A percentile compares a stretch with the other conserved stretches of the same genome.
phyloP scores from a whole-genome alignment of 2,888 invertebrate genomes.

The Hydroisotoma schaefferi region DNA sequence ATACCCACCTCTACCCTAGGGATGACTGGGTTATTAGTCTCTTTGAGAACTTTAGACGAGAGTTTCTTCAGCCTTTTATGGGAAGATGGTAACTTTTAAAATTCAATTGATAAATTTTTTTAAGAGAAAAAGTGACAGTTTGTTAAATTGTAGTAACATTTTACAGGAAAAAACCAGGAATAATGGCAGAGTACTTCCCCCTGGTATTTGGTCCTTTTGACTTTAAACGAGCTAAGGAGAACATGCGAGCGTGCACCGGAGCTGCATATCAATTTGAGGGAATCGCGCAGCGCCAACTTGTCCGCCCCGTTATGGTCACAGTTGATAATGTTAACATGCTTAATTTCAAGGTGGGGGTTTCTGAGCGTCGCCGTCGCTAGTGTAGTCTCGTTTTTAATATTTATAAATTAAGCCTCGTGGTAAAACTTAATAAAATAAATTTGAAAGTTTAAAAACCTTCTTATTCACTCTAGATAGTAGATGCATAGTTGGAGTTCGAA shows the following conservation, averaged over 20 bases:
- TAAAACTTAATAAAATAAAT: too few species aligned
- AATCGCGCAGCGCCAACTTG: conserved; percentile 17
- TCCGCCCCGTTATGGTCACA: conserved; percentile 20
- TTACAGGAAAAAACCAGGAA: conserved; percentile 18
- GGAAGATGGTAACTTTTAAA: conserved; percentile 17
- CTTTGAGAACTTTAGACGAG: conserved; percentile 21
- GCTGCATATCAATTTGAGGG: conserved; percentile 24
- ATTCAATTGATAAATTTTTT: background rate
- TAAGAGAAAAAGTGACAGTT: background rate
- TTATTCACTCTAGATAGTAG: too few species aligned
- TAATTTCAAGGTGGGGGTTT: conserved; percentile 16
- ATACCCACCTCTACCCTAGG: conserved; percentile 20
- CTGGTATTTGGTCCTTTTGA: conserved; percentile 26
- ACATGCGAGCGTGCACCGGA: conserved; percentile 16
- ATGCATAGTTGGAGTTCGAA: too few species aligned
- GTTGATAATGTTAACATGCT: conserved; percentile 4
- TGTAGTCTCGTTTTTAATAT: too few species aligned
- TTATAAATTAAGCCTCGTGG: too few species aligned
- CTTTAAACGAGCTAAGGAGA: conserved; percentile 8
- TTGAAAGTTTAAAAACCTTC: too few species aligned
- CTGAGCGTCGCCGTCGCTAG: too few species aligned
- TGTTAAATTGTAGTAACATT: background rate
- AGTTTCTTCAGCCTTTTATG: conserved; percentile 17
- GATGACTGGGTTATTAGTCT: conserved; percentile 23
- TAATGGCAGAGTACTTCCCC: conserved; percentile 10